Evolutionary conservation across 2,797 vertebrate species (phyloP).

Genomic region (Coracias cyanogaster): DNA sequence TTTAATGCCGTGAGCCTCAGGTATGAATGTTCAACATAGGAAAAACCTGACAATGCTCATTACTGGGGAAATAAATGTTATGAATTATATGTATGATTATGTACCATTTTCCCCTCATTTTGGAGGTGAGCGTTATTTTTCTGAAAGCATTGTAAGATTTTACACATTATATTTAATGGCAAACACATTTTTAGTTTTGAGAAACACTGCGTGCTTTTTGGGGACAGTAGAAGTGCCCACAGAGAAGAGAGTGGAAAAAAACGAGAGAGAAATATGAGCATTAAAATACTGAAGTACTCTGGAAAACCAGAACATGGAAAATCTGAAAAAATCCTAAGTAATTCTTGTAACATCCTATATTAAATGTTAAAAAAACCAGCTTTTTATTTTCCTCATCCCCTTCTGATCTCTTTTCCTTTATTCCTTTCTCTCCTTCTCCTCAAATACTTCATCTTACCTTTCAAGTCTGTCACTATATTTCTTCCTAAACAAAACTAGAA

Average conservation of each 20-base stretch:
- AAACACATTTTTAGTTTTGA: slow-evolving; percentile 51
- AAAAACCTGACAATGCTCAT: slow-evolving; percentile 43
- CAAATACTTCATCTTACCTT: slow-evolving; percentile 27
- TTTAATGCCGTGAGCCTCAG: not conserved
- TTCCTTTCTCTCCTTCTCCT: not conserved
- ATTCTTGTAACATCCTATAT: not conserved
- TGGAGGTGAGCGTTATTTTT: not conserved
- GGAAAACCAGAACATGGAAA: not conserved
- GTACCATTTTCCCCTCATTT: slow-evolving; percentile 47
- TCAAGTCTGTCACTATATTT: not conserved
- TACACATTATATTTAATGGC: slow-evolving; percentile 35
- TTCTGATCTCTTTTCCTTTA: not conserved
- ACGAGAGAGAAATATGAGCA: not conserved
- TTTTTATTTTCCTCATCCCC: not conserved
- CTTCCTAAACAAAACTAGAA: slow-evolving; percentile 53
- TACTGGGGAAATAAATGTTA: not conserved
- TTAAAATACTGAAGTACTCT: not conserved
- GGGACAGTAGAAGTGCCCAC: not conserved
- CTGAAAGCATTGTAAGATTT: slow-evolving; percentile 49
- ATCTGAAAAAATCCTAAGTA: not conserved
- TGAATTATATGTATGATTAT: slow-evolving; percentile 41
- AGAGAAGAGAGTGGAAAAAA: not conserved
- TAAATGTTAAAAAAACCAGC: not conserved
- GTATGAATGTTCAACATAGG: not conserved
- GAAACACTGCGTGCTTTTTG: not conserved